Evolutionary conservation across 2,888 invertebrate genomes (phyloP).

Genomic region (Fragum fragum): DNA sequence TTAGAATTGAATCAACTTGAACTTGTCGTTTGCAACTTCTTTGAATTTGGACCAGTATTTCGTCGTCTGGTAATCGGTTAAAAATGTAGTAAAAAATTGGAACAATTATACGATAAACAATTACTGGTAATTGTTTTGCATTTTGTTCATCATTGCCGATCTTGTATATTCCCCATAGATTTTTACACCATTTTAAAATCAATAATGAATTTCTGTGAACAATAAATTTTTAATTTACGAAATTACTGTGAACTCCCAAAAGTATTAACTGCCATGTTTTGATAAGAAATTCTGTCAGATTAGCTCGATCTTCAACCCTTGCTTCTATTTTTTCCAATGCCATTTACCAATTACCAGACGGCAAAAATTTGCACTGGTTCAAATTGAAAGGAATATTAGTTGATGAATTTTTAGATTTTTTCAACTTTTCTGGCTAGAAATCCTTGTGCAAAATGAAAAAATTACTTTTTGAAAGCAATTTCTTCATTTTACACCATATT

Average conservation of each 20-base stretch:
- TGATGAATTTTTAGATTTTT: too few species aligned
- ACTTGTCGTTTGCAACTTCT: too few species aligned
- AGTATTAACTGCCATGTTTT: background rate
- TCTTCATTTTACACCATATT: too few species aligned
- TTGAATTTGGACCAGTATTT: too few species aligned
- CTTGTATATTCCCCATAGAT: conserved; percentile 19
- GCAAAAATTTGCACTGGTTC: background rate
- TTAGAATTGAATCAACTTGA: too few species aligned
- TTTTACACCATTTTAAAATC: conserved; percentile 22
- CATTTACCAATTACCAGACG: background rate
- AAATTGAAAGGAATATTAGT: too few species aligned
- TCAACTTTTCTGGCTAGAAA: too few species aligned
- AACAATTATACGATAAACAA: background rate
- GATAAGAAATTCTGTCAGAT: conserved; percentile 13
- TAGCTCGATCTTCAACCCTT: background rate
- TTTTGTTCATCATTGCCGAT: background rate
- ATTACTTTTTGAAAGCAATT: background rate
- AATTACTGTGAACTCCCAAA: background rate
- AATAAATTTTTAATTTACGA: conserved; percentile 25
- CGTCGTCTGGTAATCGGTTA: too few species aligned
- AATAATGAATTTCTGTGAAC: conserved; percentile 23
- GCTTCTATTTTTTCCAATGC: background rate
- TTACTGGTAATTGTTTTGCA: background rate
- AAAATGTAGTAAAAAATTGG: background rate
- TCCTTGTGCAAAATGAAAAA: too few species aligned